Evolutionary conservation across 2,888 invertebrate genomes (phyloP).

Genomic region (Oeneis ivallda): DNA sequence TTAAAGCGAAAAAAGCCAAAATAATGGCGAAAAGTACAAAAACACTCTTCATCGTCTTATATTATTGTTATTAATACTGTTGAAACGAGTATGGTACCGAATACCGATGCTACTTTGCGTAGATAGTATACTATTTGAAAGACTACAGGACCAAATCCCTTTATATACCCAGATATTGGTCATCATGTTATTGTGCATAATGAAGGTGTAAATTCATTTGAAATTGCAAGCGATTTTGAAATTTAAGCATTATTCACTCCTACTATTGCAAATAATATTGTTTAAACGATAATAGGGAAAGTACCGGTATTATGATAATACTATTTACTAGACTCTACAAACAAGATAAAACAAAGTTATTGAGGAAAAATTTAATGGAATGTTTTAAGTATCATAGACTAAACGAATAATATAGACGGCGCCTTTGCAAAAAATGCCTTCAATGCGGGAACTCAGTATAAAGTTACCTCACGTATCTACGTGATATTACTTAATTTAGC

Average conservation of each 20-base stretch:
- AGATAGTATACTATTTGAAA: neutral
- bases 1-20: conserved; percentile 8
- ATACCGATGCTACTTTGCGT: neutral
- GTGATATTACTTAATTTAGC: too few species aligned
- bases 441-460: neutral
- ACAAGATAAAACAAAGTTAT: neutral
- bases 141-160: conserved; percentile 4
- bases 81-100: neutral
- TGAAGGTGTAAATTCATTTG: conserved; percentile 10
- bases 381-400: neutral
- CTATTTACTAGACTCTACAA: neutral
- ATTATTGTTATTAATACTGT: neutral
- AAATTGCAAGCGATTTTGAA: conserved; percentile 11
- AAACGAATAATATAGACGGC: neutral
- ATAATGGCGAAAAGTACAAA: conserved; percentile 12
- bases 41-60: conserved; percentile 7
- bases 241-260: conserved; percentile 11
- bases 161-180: neutral
- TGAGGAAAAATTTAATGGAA: neutral
- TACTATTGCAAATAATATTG: conserved; percentile 5
- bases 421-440: neutral
- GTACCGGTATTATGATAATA: neutral
- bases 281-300: neutral
- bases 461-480: too few species aligned
- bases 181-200: neutral